Evolutionary conservation across 1,140 invertebrate species (phyloP), one percentile per base, ranked within the genome.

Genomic region (Agrypnia vestita): DNA sequence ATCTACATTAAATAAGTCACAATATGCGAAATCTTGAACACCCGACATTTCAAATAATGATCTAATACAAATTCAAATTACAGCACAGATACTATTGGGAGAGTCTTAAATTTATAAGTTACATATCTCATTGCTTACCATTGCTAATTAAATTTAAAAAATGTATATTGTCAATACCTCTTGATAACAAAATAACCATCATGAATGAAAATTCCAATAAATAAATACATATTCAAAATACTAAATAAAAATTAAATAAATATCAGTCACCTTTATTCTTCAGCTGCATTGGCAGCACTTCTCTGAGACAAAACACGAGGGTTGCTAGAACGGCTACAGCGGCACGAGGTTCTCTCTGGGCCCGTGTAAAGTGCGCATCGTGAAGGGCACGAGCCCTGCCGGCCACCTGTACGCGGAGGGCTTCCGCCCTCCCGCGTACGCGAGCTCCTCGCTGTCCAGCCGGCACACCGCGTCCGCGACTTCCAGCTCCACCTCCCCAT

Each of bases 361-460:
- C 87, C 0, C 88, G 87, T 80, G 85, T 85, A 74, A 90, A 84
- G 83, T 89, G 87, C 0, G 88, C 85, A 69, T 87, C 82, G 83
- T 88, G 88, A 67, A 89, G 83, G 0, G 86, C 85, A 17, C 87
- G 86, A 0, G 88, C 89, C 7, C 87, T 84, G 61, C 86, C 85
- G 11, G 85, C 84, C 56, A 89, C 87, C 85, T 88, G 81, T 43
- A 86, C 86, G 73, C 87, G 87, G 17, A 89, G 85, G 17, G 87
- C 87, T 84, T 89, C 88, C 0, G 87, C 87, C 0, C 86, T 85
- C 0, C 87, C 72, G 0, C 88, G 85, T 35, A 85, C 86, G 0
- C 64, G 76, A 4, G 59, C 59, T 15, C 21, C 25, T 4, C 51
- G 55, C 15, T 53, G 55, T 19, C 59, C 56, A n/a, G 44, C 13